These are phyloP conservation scores for Gila robusta DNA, from an alignment of 2,797 vertebrate species.

Conservation along the genomic window DNA sequence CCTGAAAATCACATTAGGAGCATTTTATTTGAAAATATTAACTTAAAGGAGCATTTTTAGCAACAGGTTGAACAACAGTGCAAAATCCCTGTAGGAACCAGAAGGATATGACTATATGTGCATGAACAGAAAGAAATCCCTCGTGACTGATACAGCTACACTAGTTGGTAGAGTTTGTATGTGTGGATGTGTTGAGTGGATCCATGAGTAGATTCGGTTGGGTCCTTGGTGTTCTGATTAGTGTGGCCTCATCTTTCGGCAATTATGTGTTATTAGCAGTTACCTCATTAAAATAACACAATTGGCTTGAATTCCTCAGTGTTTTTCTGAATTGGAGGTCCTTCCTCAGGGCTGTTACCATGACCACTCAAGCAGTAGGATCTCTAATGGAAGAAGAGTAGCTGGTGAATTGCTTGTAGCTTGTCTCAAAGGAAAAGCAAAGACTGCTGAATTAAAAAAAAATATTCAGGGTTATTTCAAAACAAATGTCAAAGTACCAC, in stretches of 20 bases:
- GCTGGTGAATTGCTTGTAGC: not conserved
- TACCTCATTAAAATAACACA: conserved; percentile 45
- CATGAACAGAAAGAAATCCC: not conserved
- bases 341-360: conserved; percentile 63
- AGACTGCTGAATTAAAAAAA: not conserved
- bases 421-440: not conserved
- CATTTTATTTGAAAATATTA: not conserved
- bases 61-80: not conserved
- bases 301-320: conserved; percentile 53
- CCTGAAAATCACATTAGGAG: not conserved
- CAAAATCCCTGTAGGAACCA: not conserved
- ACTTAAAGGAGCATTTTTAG: not conserved
- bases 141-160: not conserved
- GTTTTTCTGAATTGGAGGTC: conserved; percentile 49
- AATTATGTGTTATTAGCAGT: conserved; percentile 35
- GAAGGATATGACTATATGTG: not conserved
- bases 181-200: not conserved
- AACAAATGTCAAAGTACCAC: not conserved
- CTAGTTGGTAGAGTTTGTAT: conserved; percentile 2
- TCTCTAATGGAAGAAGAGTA: conserved; percentile 71
- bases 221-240: conserved; percentile 22
- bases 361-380: conserved; percentile 67
- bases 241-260: conserved; percentile 32
- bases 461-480: not conserved
- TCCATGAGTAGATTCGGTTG: not conserved